These are phyloP conservation scores for Ips typographus DNA, from an alignment of 1,140 invertebrate species.

Conservation along the genomic window DNA sequence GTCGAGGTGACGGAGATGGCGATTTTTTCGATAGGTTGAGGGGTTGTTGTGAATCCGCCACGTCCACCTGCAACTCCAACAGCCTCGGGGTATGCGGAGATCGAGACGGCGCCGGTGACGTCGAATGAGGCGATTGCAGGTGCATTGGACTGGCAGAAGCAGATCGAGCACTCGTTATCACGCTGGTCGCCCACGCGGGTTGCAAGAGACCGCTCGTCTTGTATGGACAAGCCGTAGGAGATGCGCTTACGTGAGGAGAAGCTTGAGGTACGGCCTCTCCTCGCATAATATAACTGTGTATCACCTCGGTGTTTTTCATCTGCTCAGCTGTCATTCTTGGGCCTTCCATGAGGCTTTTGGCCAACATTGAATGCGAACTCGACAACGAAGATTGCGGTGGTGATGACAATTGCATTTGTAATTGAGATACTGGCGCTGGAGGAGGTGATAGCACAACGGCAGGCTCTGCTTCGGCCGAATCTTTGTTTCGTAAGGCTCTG, in stretches of 20 bases:
- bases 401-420: slow-evolving; percentile 55
- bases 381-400: slow-evolving; percentile 60
- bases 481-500: slow-evolving; percentile 75
- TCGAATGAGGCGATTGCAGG: slow-evolving; percentile 54
- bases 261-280: slow-evolving; percentile 55
- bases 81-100: slow-evolving; percentile 55
- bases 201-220: slow-evolving; percentile 44
- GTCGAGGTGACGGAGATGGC: slow-evolving; percentile 72
- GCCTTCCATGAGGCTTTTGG: slow-evolving; percentile 84
- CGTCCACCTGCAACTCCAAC: slow-evolving; percentile 79
- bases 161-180: slow-evolving; percentile 54
- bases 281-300: slow-evolving; percentile 86
- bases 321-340: slow-evolving; percentile 86
- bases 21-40: slow-evolving; percentile 87
- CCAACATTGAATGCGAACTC: slow-evolving; percentile 82
- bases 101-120: slow-evolving; percentile 55
- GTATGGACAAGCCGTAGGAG: slow-evolving; percentile 50
- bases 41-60: slow-evolving; percentile 78
- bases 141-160: slow-evolving; percentile 50
- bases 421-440: slow-evolving; percentile 48
- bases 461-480: slow-evolving; percentile 74
- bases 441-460: slow-evolving; percentile 50
- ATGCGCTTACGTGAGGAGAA: slow-evolving; percentile 44
- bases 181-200: slow-evolving; percentile 50
- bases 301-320: slow-evolving; percentile 83